phyloP scores from a whole-genome alignment of 2,113 vertebrate species.

The Melanerpes formicivorus region DNA sequence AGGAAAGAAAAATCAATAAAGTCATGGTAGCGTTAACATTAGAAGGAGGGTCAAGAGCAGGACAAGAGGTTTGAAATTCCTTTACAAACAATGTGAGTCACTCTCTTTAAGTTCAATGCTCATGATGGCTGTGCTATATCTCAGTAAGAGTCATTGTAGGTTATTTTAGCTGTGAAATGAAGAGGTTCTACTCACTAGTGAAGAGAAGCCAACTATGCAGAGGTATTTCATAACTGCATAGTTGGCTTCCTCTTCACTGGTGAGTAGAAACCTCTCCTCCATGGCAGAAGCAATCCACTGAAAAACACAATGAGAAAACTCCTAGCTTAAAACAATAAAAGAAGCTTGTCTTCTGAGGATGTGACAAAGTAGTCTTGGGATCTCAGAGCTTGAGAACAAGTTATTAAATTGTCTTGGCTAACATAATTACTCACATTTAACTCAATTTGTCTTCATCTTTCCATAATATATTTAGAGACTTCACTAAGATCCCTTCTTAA shows the following conservation, averaged over 20 bases:
- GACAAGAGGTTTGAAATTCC: background rate
- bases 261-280: background rate
- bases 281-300: background rate
- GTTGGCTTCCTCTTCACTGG: background rate
- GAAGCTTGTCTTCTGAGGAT: background rate
- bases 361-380: background rate
- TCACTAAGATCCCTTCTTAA: background rate
- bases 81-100: background rate
- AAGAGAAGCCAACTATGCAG: background rate
- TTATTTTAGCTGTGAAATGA: background rate
- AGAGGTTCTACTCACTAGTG: background rate
- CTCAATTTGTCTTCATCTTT: background rate
- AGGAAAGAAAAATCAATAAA: background rate
- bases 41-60: background rate
- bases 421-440: background rate
- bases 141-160: background rate
- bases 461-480: background rate
- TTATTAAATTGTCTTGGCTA: background rate
- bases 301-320: constrained; percentile 1
- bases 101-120: background rate
- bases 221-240: background rate
- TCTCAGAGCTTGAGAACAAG: background rate
- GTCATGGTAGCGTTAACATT: background rate
- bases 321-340: background rate
- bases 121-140: background rate